Conservation (phyloP, 1,140 invertebrate genomes). For the Drosophila ogumai region DNA sequence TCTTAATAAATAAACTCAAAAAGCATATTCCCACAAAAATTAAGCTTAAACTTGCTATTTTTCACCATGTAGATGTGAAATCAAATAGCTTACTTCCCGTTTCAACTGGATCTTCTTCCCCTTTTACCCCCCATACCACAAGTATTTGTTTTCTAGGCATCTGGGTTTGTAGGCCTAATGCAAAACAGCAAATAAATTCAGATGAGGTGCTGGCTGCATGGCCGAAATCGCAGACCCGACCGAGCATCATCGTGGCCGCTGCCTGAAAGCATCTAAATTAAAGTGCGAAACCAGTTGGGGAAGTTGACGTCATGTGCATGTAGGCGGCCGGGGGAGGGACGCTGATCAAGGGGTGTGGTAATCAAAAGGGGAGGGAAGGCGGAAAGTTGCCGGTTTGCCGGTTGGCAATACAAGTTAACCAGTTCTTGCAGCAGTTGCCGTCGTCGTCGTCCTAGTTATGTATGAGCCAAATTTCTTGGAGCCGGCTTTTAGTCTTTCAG, state of each 20-base stretch:
- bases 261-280: slow-evolving; percentile 81
- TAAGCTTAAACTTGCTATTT: neutral
- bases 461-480: slow-evolving; percentile 73
- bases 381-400: slow-evolving; percentile 60
- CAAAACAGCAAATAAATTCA: slow-evolving; percentile 73
- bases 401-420: slow-evolving; percentile 70
- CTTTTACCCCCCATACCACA: neutral
- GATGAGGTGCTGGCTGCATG: slow-evolving; percentile 31
- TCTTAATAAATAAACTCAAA: neutral
- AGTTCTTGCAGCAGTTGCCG: slow-evolving; percentile 70
- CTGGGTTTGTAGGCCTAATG: slow-evolving; percentile 79
- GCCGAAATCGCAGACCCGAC: slow-evolving; percentile 31
- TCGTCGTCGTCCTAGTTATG: slow-evolving; percentile 72
- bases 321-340: slow-evolving; percentile 27
- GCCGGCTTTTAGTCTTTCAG: slow-evolving; percentile 66
- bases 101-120: slow-evolving; percentile 39
- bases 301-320: slow-evolving; percentile 68
- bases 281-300: slow-evolving; percentile 75
- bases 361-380: slow-evolving; percentile 18
- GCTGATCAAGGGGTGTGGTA: neutral
- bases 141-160: slow-evolving; percentile 65
- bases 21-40: neutral
- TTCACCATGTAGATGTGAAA: slow-evolving; percentile 25
- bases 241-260: slow-evolving; percentile 33
- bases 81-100: slow-evolving; percentile 43